Evolutionary conservation across 2,888 invertebrate genomes (phyloP), one percentile per base, ranked within the genome.

Genomic region (Geotrupes spiniger): DNA sequence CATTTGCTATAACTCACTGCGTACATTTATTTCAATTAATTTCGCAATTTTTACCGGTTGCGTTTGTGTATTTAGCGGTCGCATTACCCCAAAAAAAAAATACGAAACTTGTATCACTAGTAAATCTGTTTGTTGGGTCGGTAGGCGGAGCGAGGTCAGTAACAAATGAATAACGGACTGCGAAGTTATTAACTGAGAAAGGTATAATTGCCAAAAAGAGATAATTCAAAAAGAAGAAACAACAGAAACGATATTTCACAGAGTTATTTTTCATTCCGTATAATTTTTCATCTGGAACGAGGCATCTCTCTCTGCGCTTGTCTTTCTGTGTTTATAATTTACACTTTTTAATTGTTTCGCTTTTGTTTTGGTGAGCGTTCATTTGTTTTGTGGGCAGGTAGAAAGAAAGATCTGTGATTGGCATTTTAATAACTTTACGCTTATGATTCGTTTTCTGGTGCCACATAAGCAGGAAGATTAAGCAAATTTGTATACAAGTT

Each of bases 321-420:
- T 48, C 46, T 14, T 17, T 64, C 58, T 61, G 55, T 61, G 63
- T 66, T 66, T 64, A 68, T 69, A 70, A 70, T 71, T 71, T 70
- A 69, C 70, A 68, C 66, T 64, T 70, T 69, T 70, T 71, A 70
- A 71, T 71, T 70, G 69, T 70, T 69, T 71, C 65, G 58, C 66
- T 66, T 66, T 66, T 67, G 63, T 65, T 66, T 65, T 53, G 46
- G 47, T 46, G 45, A 50, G 44, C 50, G 44, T 55, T 48, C 59
- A 55, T 59, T 60, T 58, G 59, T 54, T 58, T 59, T 54, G 50
- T 38, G 39, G 41, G 48, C 56, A 56, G 56, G 56, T 54, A 56
- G 56, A 54, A 44, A 42, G 42, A 21, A 42, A 47, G 36, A 37
- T 27, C 36, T 42, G 31, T 55, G 53, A 57, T 51, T 53, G 57